Evolutionary conservation across 2,888 invertebrate genomes (phyloP).

Genomic region (Arrhopalites spinosus): DNA sequence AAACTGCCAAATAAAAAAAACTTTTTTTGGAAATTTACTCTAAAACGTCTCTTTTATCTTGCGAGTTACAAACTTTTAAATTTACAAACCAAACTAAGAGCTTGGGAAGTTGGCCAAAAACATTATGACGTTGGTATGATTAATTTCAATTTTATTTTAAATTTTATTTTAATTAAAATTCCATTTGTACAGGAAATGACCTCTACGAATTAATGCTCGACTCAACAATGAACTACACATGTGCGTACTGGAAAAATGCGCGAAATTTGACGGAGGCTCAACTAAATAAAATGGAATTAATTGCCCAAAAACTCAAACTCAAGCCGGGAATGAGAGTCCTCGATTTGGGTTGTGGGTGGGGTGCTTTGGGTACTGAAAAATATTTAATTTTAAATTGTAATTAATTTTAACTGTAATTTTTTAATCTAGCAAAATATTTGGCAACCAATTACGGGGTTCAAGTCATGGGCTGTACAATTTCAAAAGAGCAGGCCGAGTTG

Average conservation of each 20-base stretch:
- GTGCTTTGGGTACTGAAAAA: too few relatives aligned
- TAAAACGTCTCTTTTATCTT: too few relatives aligned
- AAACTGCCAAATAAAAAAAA: too few relatives aligned
- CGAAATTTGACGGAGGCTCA: conserved; percentile 50
- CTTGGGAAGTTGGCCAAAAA: neutral
- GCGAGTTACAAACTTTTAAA: neutral
- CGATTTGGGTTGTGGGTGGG: conserved; percentile 52
- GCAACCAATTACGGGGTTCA: conserved; percentile 48
- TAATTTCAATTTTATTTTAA: neutral
- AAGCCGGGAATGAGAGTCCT: conserved; percentile 41
- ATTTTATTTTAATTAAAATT: too few relatives aligned
- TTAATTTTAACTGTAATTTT: too few relatives aligned
- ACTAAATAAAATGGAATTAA: conserved; percentile 49
- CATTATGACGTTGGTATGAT: neutral
- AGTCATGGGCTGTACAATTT: conserved; percentile 51
- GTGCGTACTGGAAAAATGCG: conserved; percentile 52
- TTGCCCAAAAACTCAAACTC: conserved; percentile 49
- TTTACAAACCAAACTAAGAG: neutral
- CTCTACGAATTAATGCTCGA: conserved; percentile 50
- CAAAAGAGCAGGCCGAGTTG: conserved; percentile 45
- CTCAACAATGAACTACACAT: conserved; percentile 50
- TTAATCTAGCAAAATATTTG: conserved; percentile 45
- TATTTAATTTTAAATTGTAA: too few relatives aligned
- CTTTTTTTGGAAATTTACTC: too few relatives aligned
- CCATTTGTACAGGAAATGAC: conserved; percentile 43